Base-by-base conservation (phyloP, 2,888 invertebrate genomes). In the Chesias legatella region DNA sequence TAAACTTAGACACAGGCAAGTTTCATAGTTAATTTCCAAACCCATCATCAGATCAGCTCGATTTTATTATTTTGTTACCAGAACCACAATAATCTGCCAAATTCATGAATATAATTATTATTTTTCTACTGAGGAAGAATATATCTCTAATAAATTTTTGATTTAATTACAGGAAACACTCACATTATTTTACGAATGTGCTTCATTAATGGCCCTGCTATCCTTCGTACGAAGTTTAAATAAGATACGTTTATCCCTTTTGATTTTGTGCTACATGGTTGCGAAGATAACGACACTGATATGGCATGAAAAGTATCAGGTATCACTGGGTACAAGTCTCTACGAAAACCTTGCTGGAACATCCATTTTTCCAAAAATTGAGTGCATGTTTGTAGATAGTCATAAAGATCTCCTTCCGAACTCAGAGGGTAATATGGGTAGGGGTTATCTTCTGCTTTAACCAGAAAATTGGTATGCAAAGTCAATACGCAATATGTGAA, bases 331-430 rank as follows among this genome's bases (percentile, higher is more conserved):
- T 67, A 81, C 31, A 88, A 67, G 49, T 88, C 88, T 60, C 82
- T 77, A 33, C 81, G 74, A 58, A 85, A 88, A 6, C 88, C 88
- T 78, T 88, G 86, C 37, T 75, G 75, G 47, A 77, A 86, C 81
- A 88, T 75, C 88, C 88, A 88, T 51, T 73, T 83, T 52, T 86
- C 85, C 27, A 88, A 59, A 62, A 88, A 88, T 21, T 43, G 46
- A 8, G 60, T 59, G 48, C 79, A 74, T 1, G 28, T 57, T 48
- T 74, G 72, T 67, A 84, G 65, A 46, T 86, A 85, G 9, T 75
- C 58, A 50, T 69, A 70, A 9, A 82, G 57, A 22, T 71, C 53
- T 1, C 17, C 45, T 61, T 85, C 74, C n/a, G 51, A 56, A 9
- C 43, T 54, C 23, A 68, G 39, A 10, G 88, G 86, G 63, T 63